Percentiles rank a stretch among this genome's conserved stretches.
phyloP scores from a whole-genome alignment of 2,797 vertebrate genomes.

The Pogoniulus pusillus region DNA sequence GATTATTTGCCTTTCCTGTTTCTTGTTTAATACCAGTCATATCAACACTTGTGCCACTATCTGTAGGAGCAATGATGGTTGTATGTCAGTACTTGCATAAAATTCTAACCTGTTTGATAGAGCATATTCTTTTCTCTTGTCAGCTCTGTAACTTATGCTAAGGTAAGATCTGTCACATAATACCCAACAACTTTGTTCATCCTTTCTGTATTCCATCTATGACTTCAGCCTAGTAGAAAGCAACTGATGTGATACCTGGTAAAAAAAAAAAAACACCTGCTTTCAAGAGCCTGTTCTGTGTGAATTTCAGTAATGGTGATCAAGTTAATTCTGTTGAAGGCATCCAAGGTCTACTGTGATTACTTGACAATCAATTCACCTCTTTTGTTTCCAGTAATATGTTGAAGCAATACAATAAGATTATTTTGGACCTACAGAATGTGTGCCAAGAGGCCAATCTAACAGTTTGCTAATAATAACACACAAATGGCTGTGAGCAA shows the following conservation, averaged over 20 bases:
- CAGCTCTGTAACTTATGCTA: constrained; percentile 6
- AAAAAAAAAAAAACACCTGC: constrained; percentile 23
- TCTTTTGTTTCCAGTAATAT: constrained; percentile 26
- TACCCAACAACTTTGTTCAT: background rate
- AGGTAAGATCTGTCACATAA: background rate
- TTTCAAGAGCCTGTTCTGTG: background rate
- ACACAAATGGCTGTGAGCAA: constrained; percentile 39
- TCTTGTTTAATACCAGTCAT: background rate
- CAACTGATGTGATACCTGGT: background rate
- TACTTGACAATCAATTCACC: background rate
- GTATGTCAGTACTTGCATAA: background rate
- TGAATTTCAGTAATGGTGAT: background rate
- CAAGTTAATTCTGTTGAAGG: background rate
- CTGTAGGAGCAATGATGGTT: background rate
- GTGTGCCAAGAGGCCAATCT: constrained; percentile 1
- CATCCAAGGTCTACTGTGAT: background rate
- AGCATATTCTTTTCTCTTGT: background rate
- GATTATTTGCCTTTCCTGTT: background rate
- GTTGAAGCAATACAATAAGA: constrained; percentile 5
- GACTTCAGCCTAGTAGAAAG: background rate
- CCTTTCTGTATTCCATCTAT: background rate
- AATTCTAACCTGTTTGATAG: background rate
- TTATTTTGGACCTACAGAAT: constrained; percentile 43
- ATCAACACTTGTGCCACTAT: constrained; percentile 5
- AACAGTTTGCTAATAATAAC: constrained; percentile 51